Evolutionary conservation across 2,888 invertebrate genomes (phyloP).

Genomic region (Hydrotaea cyrtoneurina): DNA sequence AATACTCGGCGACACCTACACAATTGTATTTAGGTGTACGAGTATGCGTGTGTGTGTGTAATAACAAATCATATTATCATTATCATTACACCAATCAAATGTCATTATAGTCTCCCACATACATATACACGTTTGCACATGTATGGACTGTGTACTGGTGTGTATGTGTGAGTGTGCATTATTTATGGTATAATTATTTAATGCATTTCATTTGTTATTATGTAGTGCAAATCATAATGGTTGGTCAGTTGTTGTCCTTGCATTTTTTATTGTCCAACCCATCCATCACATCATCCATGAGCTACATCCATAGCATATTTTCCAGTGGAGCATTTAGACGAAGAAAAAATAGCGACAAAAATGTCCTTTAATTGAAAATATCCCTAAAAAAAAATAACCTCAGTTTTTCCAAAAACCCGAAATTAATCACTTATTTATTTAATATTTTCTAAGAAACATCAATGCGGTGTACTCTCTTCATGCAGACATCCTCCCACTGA

Average conservation of each 20-base stretch:
- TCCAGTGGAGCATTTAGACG: too few relatives aligned
- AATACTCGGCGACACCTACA: neutral
- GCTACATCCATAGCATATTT: too few relatives aligned
- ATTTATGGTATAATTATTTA: slow-evolving; percentile 10
- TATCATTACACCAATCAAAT: slow-evolving; percentile 40
- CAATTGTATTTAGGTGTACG: neutral
- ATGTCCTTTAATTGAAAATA: too few relatives aligned
- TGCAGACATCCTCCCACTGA: too few relatives aligned
- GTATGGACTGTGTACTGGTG: neutral
- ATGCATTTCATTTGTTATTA: slow-evolving; percentile 2
- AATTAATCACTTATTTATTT: too few relatives aligned
- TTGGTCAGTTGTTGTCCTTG: neutral
- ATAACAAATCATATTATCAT: slow-evolving; percentile 40
- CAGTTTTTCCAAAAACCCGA: too few relatives aligned
- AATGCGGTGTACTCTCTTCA: too few relatives aligned
- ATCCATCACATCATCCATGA: too few relatives aligned
- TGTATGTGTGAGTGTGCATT: neutral
- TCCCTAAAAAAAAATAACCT: too few relatives aligned
- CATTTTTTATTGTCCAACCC: neutral
- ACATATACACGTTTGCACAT: neutral
- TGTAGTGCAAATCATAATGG: neutral
- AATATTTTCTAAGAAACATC: too few relatives aligned
- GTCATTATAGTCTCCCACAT: neutral
- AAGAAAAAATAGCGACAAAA: too few relatives aligned
- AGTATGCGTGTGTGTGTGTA: neutral